Evolutionary conservation across 2,113 vertebrate species (phyloP).

Genomic region (Pterocles gutturalis): DNA sequence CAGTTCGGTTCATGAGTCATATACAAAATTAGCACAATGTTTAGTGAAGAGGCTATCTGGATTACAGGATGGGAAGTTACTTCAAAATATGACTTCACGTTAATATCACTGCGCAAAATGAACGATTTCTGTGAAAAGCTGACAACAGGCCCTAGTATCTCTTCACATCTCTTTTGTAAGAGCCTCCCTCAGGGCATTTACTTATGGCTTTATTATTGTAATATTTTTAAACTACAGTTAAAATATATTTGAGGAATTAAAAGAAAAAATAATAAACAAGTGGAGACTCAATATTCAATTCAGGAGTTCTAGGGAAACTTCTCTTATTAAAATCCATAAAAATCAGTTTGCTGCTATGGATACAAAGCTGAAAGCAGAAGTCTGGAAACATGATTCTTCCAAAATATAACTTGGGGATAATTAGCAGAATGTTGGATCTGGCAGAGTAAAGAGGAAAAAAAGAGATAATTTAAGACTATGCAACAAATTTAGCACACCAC

Average conservation of each 20-base stretch:
- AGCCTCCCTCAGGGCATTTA: background rate
- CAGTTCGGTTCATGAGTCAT: background rate
- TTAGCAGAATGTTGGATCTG: background rate
- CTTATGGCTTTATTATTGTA: background rate
- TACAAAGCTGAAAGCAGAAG: slow-evolving; percentile 51
- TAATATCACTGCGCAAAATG: background rate
- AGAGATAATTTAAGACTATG: background rate
- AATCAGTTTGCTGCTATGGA: slow-evolving; percentile 7
- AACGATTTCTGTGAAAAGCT: slow-evolving; percentile 10
- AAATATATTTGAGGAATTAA: slow-evolving; percentile 28
- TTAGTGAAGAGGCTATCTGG: background rate
- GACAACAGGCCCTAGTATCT: background rate
- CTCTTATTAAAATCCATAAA: slow-evolving; percentile 58
- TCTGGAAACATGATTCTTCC: background rate
- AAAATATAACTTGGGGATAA: background rate
- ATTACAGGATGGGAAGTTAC: background rate
- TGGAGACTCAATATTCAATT: slow-evolving; percentile 11
- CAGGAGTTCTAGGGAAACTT: background rate
- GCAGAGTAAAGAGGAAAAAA: background rate
- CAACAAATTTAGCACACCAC: background rate
- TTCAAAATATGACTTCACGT: background rate
- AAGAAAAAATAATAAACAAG: slow-evolving; percentile 14
- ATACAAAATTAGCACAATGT: background rate
- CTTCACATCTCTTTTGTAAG: background rate
- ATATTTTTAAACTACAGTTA: background rate